Conservation (phyloP, 2,113 vertebrate species). For the Bungarus multicinctus region DNA sequence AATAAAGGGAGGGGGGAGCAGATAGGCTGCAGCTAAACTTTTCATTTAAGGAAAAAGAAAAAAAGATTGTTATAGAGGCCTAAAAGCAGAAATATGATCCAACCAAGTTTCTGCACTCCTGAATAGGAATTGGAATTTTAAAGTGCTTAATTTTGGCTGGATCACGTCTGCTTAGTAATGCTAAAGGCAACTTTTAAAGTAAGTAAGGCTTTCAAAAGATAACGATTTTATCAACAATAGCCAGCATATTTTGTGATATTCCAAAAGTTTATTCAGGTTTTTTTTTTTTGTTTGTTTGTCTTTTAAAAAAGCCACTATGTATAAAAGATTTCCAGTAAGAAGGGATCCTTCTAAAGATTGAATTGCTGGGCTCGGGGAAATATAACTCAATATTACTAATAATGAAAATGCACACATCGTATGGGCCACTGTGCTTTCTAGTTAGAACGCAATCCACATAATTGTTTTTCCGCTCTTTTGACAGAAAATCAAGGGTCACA, state of each 20-base stretch:
- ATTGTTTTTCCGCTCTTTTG: slow-evolving; percentile 38
- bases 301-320: slow-evolving; percentile 54
- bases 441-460: slow-evolving; percentile 34
- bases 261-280: slow-evolving; percentile 48
- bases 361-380: slow-evolving; percentile 64
- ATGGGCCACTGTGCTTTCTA: slow-evolving; percentile 51
- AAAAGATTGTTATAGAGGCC: not conserved
- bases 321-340: slow-evolving; percentile 61
- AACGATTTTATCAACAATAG: slow-evolving; percentile 47
- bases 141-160: not conserved
- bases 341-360: slow-evolving; percentile 46
- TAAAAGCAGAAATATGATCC: not conserved
- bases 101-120: not conserved
- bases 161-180: not conserved
- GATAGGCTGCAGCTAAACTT: slow-evolving; percentile 21
- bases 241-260: slow-evolving; percentile 48
- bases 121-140: not conserved
- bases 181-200: slow-evolving; percentile 57
- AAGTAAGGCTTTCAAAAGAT: slow-evolving; percentile 62
- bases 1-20: not conserved
- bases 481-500: slow-evolving; percentile 4
- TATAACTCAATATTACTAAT: slow-evolving; percentile 46
- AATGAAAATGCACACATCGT: slow-evolving; percentile 40
- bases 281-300: not conserved
- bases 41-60: slow-evolving; percentile 39